Base-by-base conservation (phyloP, 2,888 invertebrate genomes). In the Myopa tessellatipennis region DNA sequence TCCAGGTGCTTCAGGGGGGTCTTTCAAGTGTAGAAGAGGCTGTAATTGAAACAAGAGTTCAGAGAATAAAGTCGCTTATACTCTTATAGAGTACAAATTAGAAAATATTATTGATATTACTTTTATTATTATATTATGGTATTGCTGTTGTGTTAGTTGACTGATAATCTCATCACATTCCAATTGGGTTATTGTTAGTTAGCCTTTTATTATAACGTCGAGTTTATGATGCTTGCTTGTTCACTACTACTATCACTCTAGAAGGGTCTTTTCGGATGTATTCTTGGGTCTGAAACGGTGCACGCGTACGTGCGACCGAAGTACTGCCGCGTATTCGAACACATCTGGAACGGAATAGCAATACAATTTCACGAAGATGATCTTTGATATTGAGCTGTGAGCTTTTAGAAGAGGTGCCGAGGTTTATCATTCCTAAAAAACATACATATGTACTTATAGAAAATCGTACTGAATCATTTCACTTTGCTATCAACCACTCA, bases 1-100 rank as follows among this genome's bases (percentile, higher is more conserved):
- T 82, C 82, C 85, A 85, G 85, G 85, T 85, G 86, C 86, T 85
- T 45, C 45, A 45, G 45, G 85, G 85, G 85, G 85, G 83, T 85
- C 85, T 81, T 26, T 73, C 50, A n/a, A 68, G 65, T 60, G 60
- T 16, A 26, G 50, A 4, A 5, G 61, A 76, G 81, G 82, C 79
- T 82, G 81, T 82, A 85, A 83, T 85, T 85, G 80, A 74, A 38
- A 38, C 38, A 58, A 71, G 36, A 34, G 65, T 36, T 34, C 38
- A 16, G 65, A 36, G 65, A 45, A 45, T 6, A 45, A 45, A 45
- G 45, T 45, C 45, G 45, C 10, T 45, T 45, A 45, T 10, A 45
- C 1, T 45, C 10, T 45, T 6, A 45, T 8, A 10, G 45, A 45
- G 45, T 10, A 26, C 1, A 26, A 26, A 26, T 45, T 1, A 10